Conservation (phyloP, 1,140 invertebrate species). For the Drosophila sucinea region DNA sequence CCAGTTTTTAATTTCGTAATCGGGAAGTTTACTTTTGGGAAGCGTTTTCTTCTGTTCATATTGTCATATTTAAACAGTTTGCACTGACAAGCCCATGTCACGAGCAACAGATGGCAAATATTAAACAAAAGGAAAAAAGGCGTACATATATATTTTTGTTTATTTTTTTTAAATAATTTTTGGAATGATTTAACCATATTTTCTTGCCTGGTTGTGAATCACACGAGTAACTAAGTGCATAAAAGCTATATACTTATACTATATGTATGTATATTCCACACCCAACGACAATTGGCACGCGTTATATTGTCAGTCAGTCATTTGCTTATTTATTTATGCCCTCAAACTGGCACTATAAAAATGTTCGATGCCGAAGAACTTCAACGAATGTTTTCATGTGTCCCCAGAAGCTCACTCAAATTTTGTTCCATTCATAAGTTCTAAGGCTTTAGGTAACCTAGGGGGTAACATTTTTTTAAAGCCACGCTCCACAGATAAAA, state of each 20-base stretch:
- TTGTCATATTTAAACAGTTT: conserved; percentile 41
- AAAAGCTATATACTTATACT: neutral
- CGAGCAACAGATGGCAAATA: conserved; percentile 23
- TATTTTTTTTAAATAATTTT: conserved; percentile 14
- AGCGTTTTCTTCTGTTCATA: conserved; percentile 1
- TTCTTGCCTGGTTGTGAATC: neutral
- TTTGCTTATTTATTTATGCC: conserved; percentile 6
- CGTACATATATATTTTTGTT: neutral
- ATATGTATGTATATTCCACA: neutral
- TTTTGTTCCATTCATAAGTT: too few relatives aligned
- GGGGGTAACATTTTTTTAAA: too few relatives aligned
- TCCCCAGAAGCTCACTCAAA: too few relatives aligned
- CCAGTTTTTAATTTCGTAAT: conserved; percentile 8
- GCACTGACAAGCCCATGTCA: conserved; percentile 17
- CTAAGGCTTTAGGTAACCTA: too few relatives aligned
- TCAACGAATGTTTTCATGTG: too few relatives aligned
- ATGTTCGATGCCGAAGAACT: too few relatives aligned
- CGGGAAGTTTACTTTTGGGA: conserved; percentile 20
- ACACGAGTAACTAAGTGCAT: neutral
- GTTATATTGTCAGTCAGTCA: neutral
- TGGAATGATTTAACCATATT: conserved; percentile 7
- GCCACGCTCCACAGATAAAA: too few relatives aligned
- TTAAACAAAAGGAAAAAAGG: conserved; percentile 5
- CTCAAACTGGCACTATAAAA: neutral
- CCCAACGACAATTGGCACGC: neutral